A percentile compares a stretch with the other conserved stretches of the same genome.
These are phyloP conservation scores for Dynastes maya DNA, from an alignment of 2,888 invertebrate species.

Conservation along the genomic window DNA sequence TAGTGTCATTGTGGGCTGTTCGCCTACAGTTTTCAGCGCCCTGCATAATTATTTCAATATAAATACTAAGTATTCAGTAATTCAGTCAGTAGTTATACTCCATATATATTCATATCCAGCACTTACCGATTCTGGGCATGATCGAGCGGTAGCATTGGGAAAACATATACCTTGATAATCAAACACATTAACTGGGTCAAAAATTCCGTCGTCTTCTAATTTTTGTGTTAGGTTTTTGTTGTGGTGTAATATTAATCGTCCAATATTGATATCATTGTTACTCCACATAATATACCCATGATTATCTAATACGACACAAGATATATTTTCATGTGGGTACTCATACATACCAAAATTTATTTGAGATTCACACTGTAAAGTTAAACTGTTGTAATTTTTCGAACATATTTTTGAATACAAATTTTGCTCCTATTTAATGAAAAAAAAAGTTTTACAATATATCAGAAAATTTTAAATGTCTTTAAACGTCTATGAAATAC, in stretches of 20 bases:
- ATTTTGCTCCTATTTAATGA: too few relatives aligned
- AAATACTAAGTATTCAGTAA: not conserved
- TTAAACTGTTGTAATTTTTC: not conserved
- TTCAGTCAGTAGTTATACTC: not conserved
- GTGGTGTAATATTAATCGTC: constrained; percentile 52
- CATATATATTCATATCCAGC: not conserved
- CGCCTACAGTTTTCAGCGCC: constrained; percentile 52
- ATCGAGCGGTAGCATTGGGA: constrained; percentile 71
- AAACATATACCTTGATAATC: constrained; percentile 95
- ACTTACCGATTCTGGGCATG: constrained; percentile 65
- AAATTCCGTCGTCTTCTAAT: constrained; percentile 75
- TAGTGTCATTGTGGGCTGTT: constrained; percentile 53
- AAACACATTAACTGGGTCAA: constrained; percentile 81
- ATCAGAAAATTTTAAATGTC: too few relatives aligned
- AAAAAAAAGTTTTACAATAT: too few relatives aligned
- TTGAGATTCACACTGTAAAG: constrained; percentile 33
- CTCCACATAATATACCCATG: constrained; percentile 91
- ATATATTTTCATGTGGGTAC: constrained; percentile 11
- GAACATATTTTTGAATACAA: too few relatives aligned
- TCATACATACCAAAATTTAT: constrained; percentile 19
- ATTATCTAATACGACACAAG: constrained; percentile 90
- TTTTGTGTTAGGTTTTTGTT: constrained; percentile 46
- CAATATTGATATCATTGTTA: constrained; percentile 73
- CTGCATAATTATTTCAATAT: constrained; percentile 50
- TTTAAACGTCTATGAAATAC: too few relatives aligned